phyloP scores from a whole-genome alignment of 2,797 vertebrate genomes.

The Menidia menidia region DNA sequence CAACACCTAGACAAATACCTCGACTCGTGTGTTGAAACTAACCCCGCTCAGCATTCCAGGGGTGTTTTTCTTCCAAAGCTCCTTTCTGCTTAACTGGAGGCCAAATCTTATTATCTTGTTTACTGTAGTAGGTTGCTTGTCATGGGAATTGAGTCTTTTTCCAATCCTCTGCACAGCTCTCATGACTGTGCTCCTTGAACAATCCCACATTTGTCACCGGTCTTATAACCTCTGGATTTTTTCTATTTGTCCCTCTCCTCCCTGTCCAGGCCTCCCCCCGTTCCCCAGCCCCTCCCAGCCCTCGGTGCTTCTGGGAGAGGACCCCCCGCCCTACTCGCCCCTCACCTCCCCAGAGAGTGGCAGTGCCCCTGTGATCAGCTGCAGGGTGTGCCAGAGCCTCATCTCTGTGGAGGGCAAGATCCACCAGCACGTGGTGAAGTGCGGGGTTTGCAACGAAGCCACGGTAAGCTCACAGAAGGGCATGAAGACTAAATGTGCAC shows the following conservation, averaged over 20 bases:
- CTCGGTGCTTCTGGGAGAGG: constrained; percentile 88
- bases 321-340: constrained; percentile 92
- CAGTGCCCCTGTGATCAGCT: constrained; percentile 90
- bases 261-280: constrained; percentile 82
- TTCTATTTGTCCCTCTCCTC: neutral
- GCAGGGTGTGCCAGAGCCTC: constrained; percentile 92
- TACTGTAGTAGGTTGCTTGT: constrained; percentile 62
- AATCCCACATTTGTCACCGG: constrained; percentile 21
- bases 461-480: constrained; percentile 81
- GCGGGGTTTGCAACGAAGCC: constrained; percentile 92
- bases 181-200: constrained; percentile 28
- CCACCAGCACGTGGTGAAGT: constrained; percentile 92
- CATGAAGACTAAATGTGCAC: neutral
- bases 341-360: constrained; percentile 92
- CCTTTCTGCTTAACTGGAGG: constrained; percentile 73
- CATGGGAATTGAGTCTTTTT: constrained; percentile 50
- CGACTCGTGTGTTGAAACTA: constrained; percentile 31
- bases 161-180: constrained; percentile 38
- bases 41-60: constrained; percentile 67
- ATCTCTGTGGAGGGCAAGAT: constrained; percentile 92
- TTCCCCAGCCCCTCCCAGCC: constrained; percentile 87
- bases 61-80: constrained; percentile 73
- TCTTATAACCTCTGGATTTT: constrained; percentile 10
- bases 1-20: constrained; percentile 13
- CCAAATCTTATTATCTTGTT: constrained; percentile 82